Percentiles rank a stretch among this genome's conserved stretches.
phyloP scores from a whole-genome alignment of 2,888 invertebrate species.

The Leptopterna dolabrata region DNA sequence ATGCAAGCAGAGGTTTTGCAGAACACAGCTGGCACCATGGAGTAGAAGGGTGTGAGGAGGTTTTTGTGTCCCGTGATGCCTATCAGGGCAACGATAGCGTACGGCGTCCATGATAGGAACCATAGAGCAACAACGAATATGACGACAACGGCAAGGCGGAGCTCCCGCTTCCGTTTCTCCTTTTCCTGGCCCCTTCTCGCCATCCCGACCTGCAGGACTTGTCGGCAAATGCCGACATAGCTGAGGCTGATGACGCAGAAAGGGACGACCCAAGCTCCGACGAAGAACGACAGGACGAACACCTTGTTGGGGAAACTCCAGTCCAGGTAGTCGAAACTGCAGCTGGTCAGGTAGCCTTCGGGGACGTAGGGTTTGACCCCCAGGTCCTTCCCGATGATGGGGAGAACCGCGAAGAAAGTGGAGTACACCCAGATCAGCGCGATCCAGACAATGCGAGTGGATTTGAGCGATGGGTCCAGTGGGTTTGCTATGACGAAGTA shows the following conservation, averaged over 20 bases:
- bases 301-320: constrained; percentile 72
- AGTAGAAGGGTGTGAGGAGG: constrained; percentile 76
- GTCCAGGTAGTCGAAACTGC: constrained; percentile 87
- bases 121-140: constrained; percentile 79
- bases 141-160: constrained; percentile 74
- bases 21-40: constrained; percentile 83
- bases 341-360: constrained; percentile 81
- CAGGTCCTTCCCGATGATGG: constrained; percentile 72
- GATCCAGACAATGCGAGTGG: constrained; percentile 73
- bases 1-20: constrained; percentile 85
- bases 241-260: constrained; percentile 78
- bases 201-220: constrained; percentile 64
- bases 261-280: constrained; percentile 81
- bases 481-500: constrained; percentile 86
- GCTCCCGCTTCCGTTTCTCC: constrained; percentile 77
- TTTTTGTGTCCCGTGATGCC: constrained; percentile 77
- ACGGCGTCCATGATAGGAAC: constrained; percentile 86
- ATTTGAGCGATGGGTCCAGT: constrained; percentile 75
- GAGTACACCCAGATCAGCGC: constrained; percentile 81
- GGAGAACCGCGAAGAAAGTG: constrained; percentile 76
- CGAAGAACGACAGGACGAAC: constrained; percentile 81
- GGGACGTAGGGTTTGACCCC: constrained; percentile 83
- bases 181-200: constrained; percentile 67
- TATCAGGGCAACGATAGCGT: constrained; percentile 79
- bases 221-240: constrained; percentile 77